These are phyloP conservation scores for Holacanthus passer DNA, from an alignment of 2,113 vertebrate genomes.

Conservation along the genomic window DNA sequence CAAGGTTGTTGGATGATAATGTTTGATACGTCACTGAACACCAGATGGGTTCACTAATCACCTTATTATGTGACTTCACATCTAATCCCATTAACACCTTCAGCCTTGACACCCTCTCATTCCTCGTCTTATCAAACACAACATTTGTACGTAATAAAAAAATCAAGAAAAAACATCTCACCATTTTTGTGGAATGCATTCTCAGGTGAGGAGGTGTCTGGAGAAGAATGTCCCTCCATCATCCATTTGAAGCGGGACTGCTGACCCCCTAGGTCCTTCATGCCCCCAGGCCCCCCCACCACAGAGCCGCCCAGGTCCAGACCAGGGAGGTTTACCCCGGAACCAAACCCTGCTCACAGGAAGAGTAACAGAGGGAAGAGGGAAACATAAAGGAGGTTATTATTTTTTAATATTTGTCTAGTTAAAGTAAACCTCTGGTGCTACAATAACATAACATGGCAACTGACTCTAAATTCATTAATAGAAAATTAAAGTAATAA, in stretches of 20 bases:
- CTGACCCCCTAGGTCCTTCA: slow-evolving; percentile 91
- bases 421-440: not conserved
- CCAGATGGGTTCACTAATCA: slow-evolving; percentile 39
- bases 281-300: slow-evolving; percentile 83
- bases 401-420: not conserved
- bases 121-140: not conserved
- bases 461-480: not conserved
- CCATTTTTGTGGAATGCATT: slow-evolving; percentile 96
- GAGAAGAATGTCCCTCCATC: slow-evolving; percentile 95
- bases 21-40: slow-evolving; percentile 28
- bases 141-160: not conserved
- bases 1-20: not conserved
- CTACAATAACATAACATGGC: not conserved
- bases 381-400: not conserved
- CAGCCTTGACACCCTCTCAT: not conserved
- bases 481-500: not conserved
- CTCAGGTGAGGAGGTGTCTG: slow-evolving; percentile 93
- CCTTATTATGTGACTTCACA: slow-evolving; percentile 21
- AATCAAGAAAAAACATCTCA: slow-evolving; percentile 67
- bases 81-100: slow-evolving; percentile 8
- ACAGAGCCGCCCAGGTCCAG: slow-evolving; percentile 92
- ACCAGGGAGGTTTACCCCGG: slow-evolving; percentile 85
- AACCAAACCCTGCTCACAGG: slow-evolving; percentile 87
- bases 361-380: slow-evolving; percentile 12
- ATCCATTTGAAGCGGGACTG: slow-evolving; percentile 98